phyloP scores from a whole-genome alignment of 2,113 vertebrate species.

The Dicrurus megarhynchus region DNA sequence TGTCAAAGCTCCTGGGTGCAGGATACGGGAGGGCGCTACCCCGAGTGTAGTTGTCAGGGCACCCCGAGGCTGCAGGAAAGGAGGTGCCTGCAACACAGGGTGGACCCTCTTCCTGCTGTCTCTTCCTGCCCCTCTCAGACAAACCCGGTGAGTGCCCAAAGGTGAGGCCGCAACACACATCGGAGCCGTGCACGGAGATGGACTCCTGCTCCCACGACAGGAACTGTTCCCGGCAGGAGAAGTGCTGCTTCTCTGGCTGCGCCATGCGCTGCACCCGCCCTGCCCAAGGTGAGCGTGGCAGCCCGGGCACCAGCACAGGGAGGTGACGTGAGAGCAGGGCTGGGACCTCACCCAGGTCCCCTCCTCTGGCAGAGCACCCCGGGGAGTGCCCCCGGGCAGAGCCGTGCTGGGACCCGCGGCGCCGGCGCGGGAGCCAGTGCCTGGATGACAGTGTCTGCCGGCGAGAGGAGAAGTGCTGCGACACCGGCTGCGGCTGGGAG shows the following conservation, averaged over 20 bases:
- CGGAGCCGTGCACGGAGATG: neutral
- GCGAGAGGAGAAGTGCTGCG: conserved; percentile 28
- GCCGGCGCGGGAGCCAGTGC: neutral
- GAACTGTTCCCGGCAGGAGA: conserved; percentile 39
- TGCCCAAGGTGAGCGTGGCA: neutral
- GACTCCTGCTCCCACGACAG: conserved; percentile 6
- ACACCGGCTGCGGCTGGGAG: neutral
- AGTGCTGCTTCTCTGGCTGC: conserved; percentile 40
- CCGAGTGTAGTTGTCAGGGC: accelerated
- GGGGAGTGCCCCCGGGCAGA: neutral
- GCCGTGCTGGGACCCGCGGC: neutral
- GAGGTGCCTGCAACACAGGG: neutral
- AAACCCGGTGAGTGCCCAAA: conserved; percentile 14
- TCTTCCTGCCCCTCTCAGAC: neutral
- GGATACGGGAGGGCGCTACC: neutral
- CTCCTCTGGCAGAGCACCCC: neutral
- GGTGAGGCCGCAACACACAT: neutral
- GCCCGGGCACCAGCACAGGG: accelerated
- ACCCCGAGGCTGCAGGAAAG: neutral
- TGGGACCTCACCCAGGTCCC: neutral
- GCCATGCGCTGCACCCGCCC: neutral
- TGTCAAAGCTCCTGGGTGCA: neutral
- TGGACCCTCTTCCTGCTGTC: neutral
- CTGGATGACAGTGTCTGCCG: neutral
- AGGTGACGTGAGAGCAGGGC: accelerated